Base-by-base conservation (phyloP, 1,140 invertebrate genomes). In the Stenopsyche tienmushanensis region DNA sequence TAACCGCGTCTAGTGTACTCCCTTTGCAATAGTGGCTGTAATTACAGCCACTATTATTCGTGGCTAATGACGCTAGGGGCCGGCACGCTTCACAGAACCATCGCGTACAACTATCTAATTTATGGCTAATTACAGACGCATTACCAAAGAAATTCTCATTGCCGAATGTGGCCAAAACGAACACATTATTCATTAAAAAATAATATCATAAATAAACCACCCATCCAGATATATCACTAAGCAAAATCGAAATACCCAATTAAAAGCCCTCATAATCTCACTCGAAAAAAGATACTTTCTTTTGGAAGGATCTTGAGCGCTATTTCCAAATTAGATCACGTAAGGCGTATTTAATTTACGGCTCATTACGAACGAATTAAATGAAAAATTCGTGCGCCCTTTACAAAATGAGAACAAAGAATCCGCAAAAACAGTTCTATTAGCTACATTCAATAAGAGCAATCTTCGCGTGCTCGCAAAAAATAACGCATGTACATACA, bases 11-110 rank as follows among this genome's bases (percentile, higher is more conserved):
- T 8, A n/a, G 24, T 20, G 21, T 24, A 53, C 18, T 5, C 24
- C 5, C 44, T 8, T 45, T 53, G 62, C 62, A 53, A 52, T 63
- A 41, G 26, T 42, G 29, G 21, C 53, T 42, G 63, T 57, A 57
- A 57, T 65, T 58, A 65, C 42, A 45, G 13, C 10, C 53, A 47
- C 53, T 63, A 63, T 63, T 65, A 65, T 65, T 57, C 63, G 63
- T 29, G 42, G 20, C 54, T 65, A 65, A 65, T 57, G 63, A 63
- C 47, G 29, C 49, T 21, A 41, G 20, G 17, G 24, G 25, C 25
- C 49, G 21, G 1, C 25, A 52, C 18, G 24, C 53, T n/a, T 10
- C 26, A 15, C 44, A 13, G 9, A 34, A 54, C 24, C 25, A 18
- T 15, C 18, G 10, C 25, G 47, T 25, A 29, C 25, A 20, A 53